A percentile compares a stretch with the other conserved stretches of the same genome.
phyloP scores from a whole-genome alignment of 2,888 invertebrate species.

The Amiota minor region DNA sequence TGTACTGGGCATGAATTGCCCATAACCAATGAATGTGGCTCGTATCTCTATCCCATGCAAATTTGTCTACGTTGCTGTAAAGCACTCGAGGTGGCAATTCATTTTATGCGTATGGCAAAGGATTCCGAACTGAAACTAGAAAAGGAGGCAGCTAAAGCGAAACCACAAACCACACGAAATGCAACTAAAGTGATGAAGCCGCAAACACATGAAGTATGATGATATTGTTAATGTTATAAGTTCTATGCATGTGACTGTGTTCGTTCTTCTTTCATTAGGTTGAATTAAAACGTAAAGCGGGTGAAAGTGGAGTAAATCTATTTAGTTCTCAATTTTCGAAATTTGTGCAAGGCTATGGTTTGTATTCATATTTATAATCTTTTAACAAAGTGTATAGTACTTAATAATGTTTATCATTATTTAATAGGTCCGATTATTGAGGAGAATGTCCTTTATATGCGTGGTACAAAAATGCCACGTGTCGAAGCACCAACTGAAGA shows the following conservation, averaged over 20 bases:
- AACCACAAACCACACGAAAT: background rate
- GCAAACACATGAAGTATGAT: background rate
- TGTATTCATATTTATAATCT: background rate
- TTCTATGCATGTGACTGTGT: background rate
- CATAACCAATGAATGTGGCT: constrained; percentile 40
- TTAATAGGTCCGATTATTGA: constrained; percentile 51
- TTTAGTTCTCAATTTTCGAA: constrained; percentile 60
- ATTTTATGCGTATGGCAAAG: constrained; percentile 58
- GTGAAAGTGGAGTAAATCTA: constrained; percentile 56
- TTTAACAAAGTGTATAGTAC: background rate
- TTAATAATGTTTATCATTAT: background rate
- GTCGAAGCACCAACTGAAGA: constrained; percentile 44
- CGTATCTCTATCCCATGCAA: constrained; percentile 56
- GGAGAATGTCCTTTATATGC: constrained; percentile 60
- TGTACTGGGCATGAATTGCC: constrained; percentile 48
- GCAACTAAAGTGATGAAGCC: background rate
- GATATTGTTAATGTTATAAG: background rate
- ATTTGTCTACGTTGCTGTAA: constrained; percentile 65
- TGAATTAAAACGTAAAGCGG: constrained; percentile 54
- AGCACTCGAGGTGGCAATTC: constrained; percentile 63
- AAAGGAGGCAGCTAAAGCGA: constrained; percentile 47
- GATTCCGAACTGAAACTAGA: constrained; percentile 55
- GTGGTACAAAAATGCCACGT: constrained; percentile 55
- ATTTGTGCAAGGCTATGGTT: constrained; percentile 57
- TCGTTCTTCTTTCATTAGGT: background rate